Evolutionary conservation across 2,797 vertebrate species (phyloP), one percentile per base, ranked within the genome.

Genomic region (Zalophus californianus): DNA sequence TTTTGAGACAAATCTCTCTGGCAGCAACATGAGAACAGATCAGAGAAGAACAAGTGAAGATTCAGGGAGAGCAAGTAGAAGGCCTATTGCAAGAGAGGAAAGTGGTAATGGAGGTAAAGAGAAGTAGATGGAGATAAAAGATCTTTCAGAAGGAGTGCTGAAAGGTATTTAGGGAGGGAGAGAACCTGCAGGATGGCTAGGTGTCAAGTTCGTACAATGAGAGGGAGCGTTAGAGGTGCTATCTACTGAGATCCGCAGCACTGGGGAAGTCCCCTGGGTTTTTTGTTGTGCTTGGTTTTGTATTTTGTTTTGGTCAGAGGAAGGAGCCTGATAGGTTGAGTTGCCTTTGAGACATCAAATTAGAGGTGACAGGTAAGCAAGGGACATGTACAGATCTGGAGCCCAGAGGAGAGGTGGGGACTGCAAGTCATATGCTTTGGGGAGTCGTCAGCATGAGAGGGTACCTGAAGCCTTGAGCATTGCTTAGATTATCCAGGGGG

Each of bases 141-240:
- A 38, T 15, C 16, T n/a, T 79, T 83, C n/a, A 11, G 29, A 27
- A 52, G 52, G 29, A 21, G 25, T 38, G 13, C 27, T 13, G 6
- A 44, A 21, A 5, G 56, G 27, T 50, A 56, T 12, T 1, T 23
- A 0, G 21, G 35, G 50, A 32, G 15, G 82, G 27, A 13, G 32
- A 56, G 48, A 41, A 62, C 35, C 73, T 32, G 4, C n/a, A n/a
- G 54, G 27, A 13, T 0, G 27, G 29, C 86, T 77, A 2, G n/a
- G 35, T 35, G 9, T n/a, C 2, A 4, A 29, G 8, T 21, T 32
- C 7, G 5, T 7, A 11, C 7, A 2, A 0, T n/a, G 0, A 12
- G 44, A 11, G 20, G n/a, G 44, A 11, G 20, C 29, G 13, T 41
- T 44, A 12, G 27, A 1, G 3, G 18, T 18, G 18, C 87, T 48